Conservation (phyloP, 2,113 vertebrate genomes). For the Antechinus flavipes region DNA sequence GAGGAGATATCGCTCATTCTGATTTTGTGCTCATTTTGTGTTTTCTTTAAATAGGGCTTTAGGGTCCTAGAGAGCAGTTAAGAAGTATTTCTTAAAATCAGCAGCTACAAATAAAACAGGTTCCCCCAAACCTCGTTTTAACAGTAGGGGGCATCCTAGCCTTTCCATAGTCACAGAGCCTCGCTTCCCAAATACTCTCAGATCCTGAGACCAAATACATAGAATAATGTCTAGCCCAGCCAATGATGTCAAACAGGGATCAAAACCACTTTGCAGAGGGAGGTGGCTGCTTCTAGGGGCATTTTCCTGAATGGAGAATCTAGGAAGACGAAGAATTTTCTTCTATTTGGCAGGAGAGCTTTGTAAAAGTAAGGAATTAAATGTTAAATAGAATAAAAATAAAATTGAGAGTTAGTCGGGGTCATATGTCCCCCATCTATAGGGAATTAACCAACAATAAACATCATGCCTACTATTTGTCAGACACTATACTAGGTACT, state of each 20-base stretch:
- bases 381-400: not conserved
- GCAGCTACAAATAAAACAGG: not conserved
- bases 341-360: not conserved
- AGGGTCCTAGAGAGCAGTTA: not conserved
- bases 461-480: not conserved
- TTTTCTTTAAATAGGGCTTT: not conserved
- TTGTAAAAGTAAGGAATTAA: not conserved
- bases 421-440: rapidly evolving
- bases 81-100: not conserved
- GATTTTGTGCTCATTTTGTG: not conserved
- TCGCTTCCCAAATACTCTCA: not conserved
- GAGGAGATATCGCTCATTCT: not conserved
- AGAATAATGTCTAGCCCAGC: not conserved
- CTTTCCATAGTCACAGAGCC: slow-evolving; percentile 50
- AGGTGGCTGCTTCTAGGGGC: rapidly evolving
- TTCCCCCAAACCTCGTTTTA: not conserved
- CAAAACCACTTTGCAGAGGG: rapidly evolving
- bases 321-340: not conserved
- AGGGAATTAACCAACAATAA: not conserved
- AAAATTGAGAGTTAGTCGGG: rapidly evolving
- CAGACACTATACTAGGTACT: not conserved
- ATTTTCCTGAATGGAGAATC: rapidly evolving
- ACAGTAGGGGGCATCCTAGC: slow-evolving; percentile 80
- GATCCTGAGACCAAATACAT: not conserved
- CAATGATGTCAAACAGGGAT: not conserved